phyloP scores from a whole-genome alignment of 2,888 invertebrate genomes.

The Drosophila niveifrons region DNA sequence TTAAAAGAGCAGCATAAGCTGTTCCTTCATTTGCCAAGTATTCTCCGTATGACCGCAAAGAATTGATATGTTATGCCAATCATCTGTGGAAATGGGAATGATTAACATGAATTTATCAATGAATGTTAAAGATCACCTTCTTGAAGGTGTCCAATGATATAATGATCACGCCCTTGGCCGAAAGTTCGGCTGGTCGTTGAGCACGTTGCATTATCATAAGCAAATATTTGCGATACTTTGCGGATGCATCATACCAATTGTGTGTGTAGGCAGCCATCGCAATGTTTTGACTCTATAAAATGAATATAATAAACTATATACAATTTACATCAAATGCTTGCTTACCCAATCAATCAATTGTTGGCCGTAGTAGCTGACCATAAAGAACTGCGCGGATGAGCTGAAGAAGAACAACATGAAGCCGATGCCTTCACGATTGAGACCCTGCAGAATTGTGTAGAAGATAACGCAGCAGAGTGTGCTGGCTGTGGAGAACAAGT shows the following conservation, averaged over 20 bases:
- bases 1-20: neutral
- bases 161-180: slow-evolving; percentile 49
- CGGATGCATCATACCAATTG: slow-evolving; percentile 57
- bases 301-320: neutral
- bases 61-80: slow-evolving; percentile 54
- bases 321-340: neutral
- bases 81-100: slow-evolving; percentile 25
- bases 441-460: slow-evolving; percentile 49
- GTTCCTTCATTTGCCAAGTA: slow-evolving; percentile 29
- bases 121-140: slow-evolving; percentile 21
- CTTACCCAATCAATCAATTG: slow-evolving; percentile 47
- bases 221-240: slow-evolving; percentile 42
- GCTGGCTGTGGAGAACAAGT: slow-evolving; percentile 46
- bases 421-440: slow-evolving; percentile 53
- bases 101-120: neutral
- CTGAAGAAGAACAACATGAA: slow-evolving; percentile 42
- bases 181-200: slow-evolving; percentile 43
- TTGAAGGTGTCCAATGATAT: slow-evolving; percentile 54
- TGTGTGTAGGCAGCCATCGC: slow-evolving; percentile 45
- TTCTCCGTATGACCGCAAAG: slow-evolving; percentile 34
- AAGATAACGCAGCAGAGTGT: slow-evolving; percentile 47
- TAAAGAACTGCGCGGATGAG: slow-evolving; percentile 43
- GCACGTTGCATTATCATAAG: slow-evolving; percentile 49
- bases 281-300: slow-evolving; percentile 41
- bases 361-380: slow-evolving; percentile 55